Conservation (phyloP, 2,888 invertebrate genomes). For the Drosophila lutescens region DNA sequence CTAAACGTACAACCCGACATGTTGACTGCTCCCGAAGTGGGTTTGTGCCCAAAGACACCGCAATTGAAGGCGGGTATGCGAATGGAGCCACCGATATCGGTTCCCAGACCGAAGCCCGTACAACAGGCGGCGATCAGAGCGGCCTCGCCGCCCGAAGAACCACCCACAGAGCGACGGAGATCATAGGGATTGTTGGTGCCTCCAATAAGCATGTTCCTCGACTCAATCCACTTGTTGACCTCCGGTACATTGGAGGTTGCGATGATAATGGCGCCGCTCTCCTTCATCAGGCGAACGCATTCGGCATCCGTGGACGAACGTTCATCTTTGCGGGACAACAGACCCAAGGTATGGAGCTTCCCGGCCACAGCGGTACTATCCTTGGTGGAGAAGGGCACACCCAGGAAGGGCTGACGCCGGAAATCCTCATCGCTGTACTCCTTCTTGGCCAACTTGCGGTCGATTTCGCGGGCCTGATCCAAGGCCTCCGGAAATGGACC, state of each 20-base stretch:
- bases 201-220: slow-evolving; percentile 94
- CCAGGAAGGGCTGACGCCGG: slow-evolving; percentile 90
- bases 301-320: slow-evolving; percentile 91
- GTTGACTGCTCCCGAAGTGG: slow-evolving; percentile 87
- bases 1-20: slow-evolving; percentile 89
- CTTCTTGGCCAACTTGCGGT: slow-evolving; percentile 87
- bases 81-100: slow-evolving; percentile 98
- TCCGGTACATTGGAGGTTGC: slow-evolving; percentile 97
- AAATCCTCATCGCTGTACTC: slow-evolving; percentile 87
- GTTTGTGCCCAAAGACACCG: slow-evolving; percentile 94
- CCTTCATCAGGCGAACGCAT: slow-evolving; percentile 88
- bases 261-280: slow-evolving; percentile 93
- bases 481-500: slow-evolving; percentile 91
- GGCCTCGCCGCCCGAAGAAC: slow-evolving; percentile 96
- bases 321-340: slow-evolving; percentile 86
- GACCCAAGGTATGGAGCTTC: slow-evolving; percentile 89
- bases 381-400: slow-evolving; percentile 96
- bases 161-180: slow-evolving; percentile 92
- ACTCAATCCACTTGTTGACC: slow-evolving; percentile 95
- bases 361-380: slow-evolving; percentile 93
- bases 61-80: slow-evolving; percentile 94
- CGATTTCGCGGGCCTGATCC: slow-evolving; percentile 90
- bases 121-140: slow-evolving; percentile 91
- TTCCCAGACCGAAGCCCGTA: slow-evolving; percentile 92
- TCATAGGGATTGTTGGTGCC: slow-evolving; percentile 96